Conservation (phyloP, 2,113 vertebrate species). For the Caranx melampygus region DNA sequence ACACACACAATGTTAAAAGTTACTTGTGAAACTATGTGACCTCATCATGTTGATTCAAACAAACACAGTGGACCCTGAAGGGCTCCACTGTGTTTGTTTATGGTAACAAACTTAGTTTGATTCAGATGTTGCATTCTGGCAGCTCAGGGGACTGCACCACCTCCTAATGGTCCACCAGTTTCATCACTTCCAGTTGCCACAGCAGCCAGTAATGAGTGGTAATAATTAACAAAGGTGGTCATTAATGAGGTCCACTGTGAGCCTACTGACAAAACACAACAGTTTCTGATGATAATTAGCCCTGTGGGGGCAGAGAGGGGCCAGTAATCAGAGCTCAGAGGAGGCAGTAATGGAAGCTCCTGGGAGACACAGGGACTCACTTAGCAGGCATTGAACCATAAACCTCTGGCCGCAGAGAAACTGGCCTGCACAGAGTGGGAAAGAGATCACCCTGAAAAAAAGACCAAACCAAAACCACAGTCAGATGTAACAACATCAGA, state of each 20-base stretch:
- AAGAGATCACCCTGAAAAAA: neutral
- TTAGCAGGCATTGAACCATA: neutral
- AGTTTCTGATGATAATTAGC: constrained; percentile 60
- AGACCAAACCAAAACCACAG: no score
- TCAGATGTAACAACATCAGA: no score
- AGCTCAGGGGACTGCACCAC: constrained; percentile 23
- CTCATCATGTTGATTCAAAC: neutral
- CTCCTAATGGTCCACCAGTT: constrained; percentile 8
- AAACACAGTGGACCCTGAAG: neutral
- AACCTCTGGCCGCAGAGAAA: neutral
- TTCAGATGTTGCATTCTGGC: constrained; percentile 25
- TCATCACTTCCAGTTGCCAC: constrained; percentile 34
- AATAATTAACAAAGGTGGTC: constrained; percentile 23
- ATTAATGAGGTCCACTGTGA: constrained; percentile 62
- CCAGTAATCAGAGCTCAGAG: constrained; percentile 1
- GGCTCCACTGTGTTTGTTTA: constrained; percentile 1
- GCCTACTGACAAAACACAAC: constrained; percentile 33
- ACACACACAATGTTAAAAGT: neutral
- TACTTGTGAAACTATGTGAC: neutral
- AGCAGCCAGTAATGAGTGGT: constrained; percentile 12
- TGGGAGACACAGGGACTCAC: neutral
- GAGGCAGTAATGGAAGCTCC: constrained; percentile 1
- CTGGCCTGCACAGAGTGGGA: neutral
- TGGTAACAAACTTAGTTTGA: neutral
- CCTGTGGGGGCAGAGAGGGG: neutral